These are phyloP conservation scores for Tetramorium bicarinatum DNA, from an alignment of 2,888 invertebrate species.

Conservation along the genomic window DNA sequence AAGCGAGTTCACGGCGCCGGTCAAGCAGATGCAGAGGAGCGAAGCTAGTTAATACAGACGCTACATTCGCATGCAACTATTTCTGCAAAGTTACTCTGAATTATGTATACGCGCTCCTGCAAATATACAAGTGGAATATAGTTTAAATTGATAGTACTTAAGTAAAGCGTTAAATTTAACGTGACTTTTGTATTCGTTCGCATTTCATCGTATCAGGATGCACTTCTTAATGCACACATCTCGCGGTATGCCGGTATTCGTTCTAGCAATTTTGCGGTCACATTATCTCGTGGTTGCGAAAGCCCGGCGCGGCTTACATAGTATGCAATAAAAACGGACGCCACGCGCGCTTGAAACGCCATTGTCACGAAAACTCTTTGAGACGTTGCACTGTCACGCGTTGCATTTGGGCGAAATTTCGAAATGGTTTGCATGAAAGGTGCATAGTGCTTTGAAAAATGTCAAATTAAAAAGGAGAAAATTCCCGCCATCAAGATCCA, in stretches of 20 bases:
- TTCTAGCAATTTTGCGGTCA: slow-evolving; percentile 45
- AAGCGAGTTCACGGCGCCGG: slow-evolving; percentile 8
- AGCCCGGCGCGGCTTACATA: slow-evolving; percentile 31
- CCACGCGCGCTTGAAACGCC: slow-evolving; percentile 18
- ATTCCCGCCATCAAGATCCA: neutral
- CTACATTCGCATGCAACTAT: slow-evolving; percentile 48
- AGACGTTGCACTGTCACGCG: neutral
- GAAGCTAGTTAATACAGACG: slow-evolving; percentile 39
- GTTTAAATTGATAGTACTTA: slow-evolving; percentile 54
- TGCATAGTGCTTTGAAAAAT: no score
- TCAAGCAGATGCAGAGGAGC: slow-evolving; percentile 44
- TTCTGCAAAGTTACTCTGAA: slow-evolving; percentile 27
- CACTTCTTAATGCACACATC: slow-evolving; percentile 43
- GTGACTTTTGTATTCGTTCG: slow-evolving; percentile 44
- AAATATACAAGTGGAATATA: slow-evolving; percentile 39
- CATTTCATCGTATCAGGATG: slow-evolving; percentile 39
- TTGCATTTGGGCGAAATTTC: slow-evolving; percentile 5
- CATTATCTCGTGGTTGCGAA: slow-evolving; percentile 38
- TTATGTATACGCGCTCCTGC: slow-evolving; percentile 47
- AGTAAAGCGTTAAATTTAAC: slow-evolving; percentile 47
- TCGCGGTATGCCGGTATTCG: slow-evolving; percentile 14
- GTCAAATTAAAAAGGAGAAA: neutral
- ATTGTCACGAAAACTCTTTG: slow-evolving; percentile 42
- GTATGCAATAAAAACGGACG: slow-evolving; percentile 31
- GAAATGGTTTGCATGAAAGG: neutral